Conservation (phyloP, 2,888 invertebrate species). For the Leucophenga maculata region DNA sequence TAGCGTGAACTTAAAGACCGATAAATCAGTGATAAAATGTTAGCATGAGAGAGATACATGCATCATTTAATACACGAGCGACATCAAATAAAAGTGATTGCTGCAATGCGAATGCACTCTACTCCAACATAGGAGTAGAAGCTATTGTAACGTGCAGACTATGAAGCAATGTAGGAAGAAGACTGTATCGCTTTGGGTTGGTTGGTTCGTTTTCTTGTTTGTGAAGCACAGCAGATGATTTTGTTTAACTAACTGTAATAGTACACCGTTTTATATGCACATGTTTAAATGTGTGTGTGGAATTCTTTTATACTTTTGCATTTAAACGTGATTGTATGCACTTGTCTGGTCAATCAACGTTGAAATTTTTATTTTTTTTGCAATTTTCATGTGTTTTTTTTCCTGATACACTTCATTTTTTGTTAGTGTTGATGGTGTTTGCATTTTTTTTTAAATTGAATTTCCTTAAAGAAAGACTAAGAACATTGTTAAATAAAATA, state of each 20-base stretch:
- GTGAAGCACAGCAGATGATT: conserved; percentile 58
- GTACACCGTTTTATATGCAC: neutral
- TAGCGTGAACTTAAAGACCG: neutral
- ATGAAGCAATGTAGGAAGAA: neutral
- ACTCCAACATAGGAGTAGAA: no score
- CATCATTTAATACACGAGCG: neutral
- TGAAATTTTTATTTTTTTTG: conserved; percentile 36
- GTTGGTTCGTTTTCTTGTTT: no score
- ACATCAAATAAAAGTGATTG: neutral
- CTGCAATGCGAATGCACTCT: neutral
- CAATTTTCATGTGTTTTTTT: conserved; percentile 20
- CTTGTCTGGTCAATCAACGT: conserved; percentile 64
- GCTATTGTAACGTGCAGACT: neutral
- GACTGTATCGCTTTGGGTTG: neutral
- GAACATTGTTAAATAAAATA: no score
- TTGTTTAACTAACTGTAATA: conserved; percentile 31
- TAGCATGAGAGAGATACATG: no score
- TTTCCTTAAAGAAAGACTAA: no score
- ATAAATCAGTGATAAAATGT: no score
- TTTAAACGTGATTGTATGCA: conserved; percentile 53
- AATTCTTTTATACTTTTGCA: conserved; percentile 3
- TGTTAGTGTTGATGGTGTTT: no score
- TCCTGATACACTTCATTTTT: no score
- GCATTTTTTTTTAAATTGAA: no score
- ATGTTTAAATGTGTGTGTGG: conserved; percentile 36